Percentiles rank a stretch among this genome's conserved stretches.
Conservation (phyloP, 2,888 invertebrate genomes). For the Dryococelus australis region DNA sequence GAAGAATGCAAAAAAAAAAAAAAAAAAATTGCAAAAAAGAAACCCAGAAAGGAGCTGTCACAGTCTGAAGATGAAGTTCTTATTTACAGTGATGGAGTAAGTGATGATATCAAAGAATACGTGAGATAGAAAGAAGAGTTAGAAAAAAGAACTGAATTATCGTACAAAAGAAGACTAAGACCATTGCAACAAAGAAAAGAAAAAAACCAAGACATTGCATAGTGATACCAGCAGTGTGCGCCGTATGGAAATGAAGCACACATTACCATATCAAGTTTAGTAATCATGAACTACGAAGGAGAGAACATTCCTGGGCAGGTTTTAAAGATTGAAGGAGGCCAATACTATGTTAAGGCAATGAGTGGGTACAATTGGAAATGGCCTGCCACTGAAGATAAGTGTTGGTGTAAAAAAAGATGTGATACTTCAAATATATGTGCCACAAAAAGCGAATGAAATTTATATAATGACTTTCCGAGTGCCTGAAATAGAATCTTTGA, state of each 20-base stretch:
- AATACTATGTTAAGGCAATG: slow-evolving; percentile 13
- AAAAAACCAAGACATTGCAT: too few relatives aligned
- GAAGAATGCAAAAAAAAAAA: neutral
- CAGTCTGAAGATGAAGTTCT: neutral
- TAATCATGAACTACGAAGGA: neutral
- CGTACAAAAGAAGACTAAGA: neutral
- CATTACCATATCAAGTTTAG: neutral
- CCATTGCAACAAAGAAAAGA: neutral
- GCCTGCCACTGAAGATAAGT: too few relatives aligned
- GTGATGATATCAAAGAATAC: neutral
- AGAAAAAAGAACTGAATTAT: neutral
- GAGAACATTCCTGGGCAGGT: slow-evolving; percentile 19
- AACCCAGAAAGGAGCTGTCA: too few relatives aligned
- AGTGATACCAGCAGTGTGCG: too few relatives aligned
- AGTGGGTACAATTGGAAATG: too few relatives aligned
- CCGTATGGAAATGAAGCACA: neutral
- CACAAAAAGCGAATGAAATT: neutral
- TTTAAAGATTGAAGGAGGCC: slow-evolving; percentile 12
- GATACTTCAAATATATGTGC: neutral
- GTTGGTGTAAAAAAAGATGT: neutral
- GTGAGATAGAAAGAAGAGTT: neutral
- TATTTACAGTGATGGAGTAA: neutral
- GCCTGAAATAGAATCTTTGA: neutral
- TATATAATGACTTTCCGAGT: neutral
- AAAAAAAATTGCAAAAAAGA: neutral